Conservation (phyloP, 2,797 vertebrate species). For the Aphelocoma californica region DNA sequence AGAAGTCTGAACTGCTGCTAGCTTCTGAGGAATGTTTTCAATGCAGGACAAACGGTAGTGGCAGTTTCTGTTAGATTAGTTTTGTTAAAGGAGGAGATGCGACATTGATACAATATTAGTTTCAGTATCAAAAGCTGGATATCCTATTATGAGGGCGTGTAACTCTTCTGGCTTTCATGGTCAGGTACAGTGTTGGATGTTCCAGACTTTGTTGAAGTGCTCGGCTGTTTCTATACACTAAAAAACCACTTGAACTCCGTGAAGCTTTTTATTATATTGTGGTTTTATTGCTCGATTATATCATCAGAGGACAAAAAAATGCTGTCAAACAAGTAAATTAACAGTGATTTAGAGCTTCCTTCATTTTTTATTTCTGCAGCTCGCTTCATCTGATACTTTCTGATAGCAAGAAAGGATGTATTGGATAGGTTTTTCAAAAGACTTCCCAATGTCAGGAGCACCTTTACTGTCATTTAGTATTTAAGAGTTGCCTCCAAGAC, state of each 20-base stretch:
- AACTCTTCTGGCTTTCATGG: not conserved
- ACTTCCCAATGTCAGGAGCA: not conserved
- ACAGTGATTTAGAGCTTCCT: constrained; percentile 14
- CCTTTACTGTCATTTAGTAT: not conserved
- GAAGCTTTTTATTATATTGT: not conserved
- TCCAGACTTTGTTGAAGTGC: not conserved
- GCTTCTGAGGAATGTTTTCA: not conserved
- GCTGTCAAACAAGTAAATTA: constrained; percentile 32
- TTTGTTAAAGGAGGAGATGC: not conserved
- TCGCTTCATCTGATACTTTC: constrained; percentile 21
- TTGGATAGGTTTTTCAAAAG: constrained; percentile 30
- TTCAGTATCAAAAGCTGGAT: not conserved
- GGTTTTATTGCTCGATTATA: constrained; percentile 9
- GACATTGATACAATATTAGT: not conserved
- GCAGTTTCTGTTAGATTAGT: not conserved
- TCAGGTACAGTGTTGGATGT: not conserved
- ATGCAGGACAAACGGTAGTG: not conserved
- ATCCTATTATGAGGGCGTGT: not conserved
- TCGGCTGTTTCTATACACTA: not conserved
- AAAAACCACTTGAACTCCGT: not conserved
- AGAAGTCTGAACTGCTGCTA: not conserved
- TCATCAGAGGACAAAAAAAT: not conserved
- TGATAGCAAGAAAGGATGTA: not conserved
- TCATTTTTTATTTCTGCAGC: not conserved
- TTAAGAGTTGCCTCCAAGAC: not conserved